A percentile compares a stretch with the other conserved stretches of the same genome.
Evolutionary conservation across 2,113 vertebrate species (phyloP).

Genomic region (Gymnarchus niloticus): DNA sequence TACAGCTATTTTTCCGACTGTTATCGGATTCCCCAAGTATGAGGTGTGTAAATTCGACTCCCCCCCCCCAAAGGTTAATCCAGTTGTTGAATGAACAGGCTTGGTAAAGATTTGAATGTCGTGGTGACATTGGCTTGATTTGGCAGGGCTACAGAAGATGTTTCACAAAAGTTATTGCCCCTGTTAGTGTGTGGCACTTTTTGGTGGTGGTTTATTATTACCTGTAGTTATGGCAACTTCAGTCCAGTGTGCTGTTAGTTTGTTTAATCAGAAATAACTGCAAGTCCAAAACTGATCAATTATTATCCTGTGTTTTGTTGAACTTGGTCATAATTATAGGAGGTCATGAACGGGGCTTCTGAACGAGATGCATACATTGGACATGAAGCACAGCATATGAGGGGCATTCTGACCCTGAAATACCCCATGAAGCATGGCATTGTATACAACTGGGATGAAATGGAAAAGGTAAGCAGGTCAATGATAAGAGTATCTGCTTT

Average conservation of each 20-base stretch:
- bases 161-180: too few relatives aligned
- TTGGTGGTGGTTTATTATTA: too few relatives aligned
- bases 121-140: not conserved
- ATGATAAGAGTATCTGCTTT: not conserved
- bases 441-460: conserved; percentile 63
- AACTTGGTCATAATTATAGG: conserved; percentile 38
- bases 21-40: conserved; percentile 64
- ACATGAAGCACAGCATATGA: conserved; percentile 62
- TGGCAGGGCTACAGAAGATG: too few relatives aligned
- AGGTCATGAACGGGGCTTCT: conserved; percentile 49
- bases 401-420: conserved; percentile 59
- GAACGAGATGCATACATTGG: conserved; percentile 56
- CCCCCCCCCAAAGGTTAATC: not conserved
- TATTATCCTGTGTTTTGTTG: not conserved
- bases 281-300: not conserved
- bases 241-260: not conserved
- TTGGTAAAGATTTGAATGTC: not conserved
- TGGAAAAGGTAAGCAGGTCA: conserved; percentile 56
- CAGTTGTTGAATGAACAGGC: not conserved
- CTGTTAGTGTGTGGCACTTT: too few relatives aligned
- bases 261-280: not conserved
- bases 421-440: conserved; percentile 61
- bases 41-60: conserved; percentile 44
- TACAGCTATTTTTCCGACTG: conserved; percentile 53
- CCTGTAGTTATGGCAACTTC: not conserved